Evolutionary conservation across 2,797 vertebrate species (phyloP).

Genomic region (Ibycter americanus): DNA sequence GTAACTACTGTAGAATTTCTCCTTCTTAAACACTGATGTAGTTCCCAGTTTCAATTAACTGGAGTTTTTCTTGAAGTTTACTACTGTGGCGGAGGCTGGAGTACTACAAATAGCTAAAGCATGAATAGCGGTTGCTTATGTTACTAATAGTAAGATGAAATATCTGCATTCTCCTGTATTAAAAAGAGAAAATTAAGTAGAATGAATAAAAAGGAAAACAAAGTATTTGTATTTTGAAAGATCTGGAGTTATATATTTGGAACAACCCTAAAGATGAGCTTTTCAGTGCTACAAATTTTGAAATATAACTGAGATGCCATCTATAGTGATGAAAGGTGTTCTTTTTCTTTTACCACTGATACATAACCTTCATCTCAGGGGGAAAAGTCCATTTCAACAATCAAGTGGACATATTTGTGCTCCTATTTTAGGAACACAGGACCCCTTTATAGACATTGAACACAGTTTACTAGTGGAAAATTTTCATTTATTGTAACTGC

Average conservation of each 20-base stretch:
- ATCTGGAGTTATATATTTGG: background rate
- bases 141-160: background rate
- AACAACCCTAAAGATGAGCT: background rate
- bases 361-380: background rate
- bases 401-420: constrained; percentile 11
- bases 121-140: background rate
- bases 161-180: background rate
- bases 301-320: background rate
- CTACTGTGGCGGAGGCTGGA: background rate
- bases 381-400: background rate
- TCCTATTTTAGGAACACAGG: constrained; percentile 14
- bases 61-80: background rate
- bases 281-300: background rate
- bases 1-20: background rate
- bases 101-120: background rate
- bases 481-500: background rate
- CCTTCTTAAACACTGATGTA: background rate
- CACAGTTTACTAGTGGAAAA: background rate
- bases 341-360: background rate
- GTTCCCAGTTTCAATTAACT: background rate
- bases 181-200: background rate
- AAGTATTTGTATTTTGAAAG: background rate
- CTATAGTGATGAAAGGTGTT: background rate
- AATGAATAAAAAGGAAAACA: background rate
- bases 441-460: background rate